Base-by-base conservation (phyloP, 2,113 vertebrate species). In the Thunnus thynnus region DNA sequence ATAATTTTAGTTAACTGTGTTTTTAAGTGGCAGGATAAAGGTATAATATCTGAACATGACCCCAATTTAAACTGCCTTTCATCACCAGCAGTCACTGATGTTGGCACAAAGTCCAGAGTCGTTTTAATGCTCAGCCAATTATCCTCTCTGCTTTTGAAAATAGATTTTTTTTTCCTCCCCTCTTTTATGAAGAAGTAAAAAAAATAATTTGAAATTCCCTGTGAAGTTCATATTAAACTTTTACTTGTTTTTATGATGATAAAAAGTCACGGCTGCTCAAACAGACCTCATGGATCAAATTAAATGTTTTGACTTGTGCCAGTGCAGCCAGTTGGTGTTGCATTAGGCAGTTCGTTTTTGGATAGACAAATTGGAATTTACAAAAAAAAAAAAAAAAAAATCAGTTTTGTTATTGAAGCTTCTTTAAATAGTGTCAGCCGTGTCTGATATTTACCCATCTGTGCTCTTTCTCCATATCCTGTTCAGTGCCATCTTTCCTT, bases 391-490 rank as follows among this genome's bases (percentile, higher is more conserved):
- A 11, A 50, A 22, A 48, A 16, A 17, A 71, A 64, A 68, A 66
- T 48, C 2, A 51, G 51, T 78, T 84, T 82, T 63, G 58, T 78
- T 76, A 54, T 61, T 73, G 55, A 36, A 88, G 77, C 68, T 80
- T 81, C 73, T 86, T 86, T 88, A 86, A 89, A 86, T 79, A 77
- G 66, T 79, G 48, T 84, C 84, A 88, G 48, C 48, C 76, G 36
- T 65, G 68, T 80, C 79, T 89, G 86, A 87, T 89, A 86, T 88
- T 87, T 78, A 72, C 83, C 88, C 90, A 92, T 93, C 90, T 92
- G 89, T 90, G 90, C 82, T 71, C 75, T 81, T 60, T 60, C 64
- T 79, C 81, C 65, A 55, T 72, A 87, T 85, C 79, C 73, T 80
- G 62, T 82, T 89, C 46, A 8, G 44, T 87, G 83, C 88, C 80